Percentiles rank a stretch among this genome's conserved stretches.
phyloP scores from a whole-genome alignment of 92 coral and sea anemone genomes.

The Scolanthus callimorphus region DNA sequence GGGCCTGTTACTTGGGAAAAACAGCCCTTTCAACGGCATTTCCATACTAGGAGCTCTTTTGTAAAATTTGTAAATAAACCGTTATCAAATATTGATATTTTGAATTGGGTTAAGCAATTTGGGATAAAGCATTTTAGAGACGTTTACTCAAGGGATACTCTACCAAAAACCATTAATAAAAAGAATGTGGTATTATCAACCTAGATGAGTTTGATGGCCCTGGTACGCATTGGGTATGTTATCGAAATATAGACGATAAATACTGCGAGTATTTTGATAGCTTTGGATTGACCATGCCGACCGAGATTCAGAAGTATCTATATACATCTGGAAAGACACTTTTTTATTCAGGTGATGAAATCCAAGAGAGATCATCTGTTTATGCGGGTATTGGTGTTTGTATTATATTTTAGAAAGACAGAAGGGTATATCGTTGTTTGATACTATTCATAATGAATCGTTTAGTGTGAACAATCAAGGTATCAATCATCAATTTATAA shows the following conservation, averaged over 20 bases:
- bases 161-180: background rate
- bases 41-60: background rate
- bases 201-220: constrained; percentile 2
- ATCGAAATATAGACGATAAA: constrained; percentile 4
- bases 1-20: background rate
- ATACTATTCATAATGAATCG: background rate
- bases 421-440: background rate
- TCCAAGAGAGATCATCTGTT: background rate
- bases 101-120: background rate
- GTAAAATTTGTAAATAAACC: background rate
- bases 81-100: background rate
- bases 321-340: background rate
- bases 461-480: background rate
- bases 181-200: constrained; percentile 6
- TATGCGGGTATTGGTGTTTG: constrained; percentile 9
- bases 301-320: background rate
- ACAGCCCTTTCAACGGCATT: background rate
- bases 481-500: background rate
- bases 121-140: background rate
- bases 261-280: constrained; percentile 6
- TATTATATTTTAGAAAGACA: background rate
- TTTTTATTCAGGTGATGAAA: background rate
- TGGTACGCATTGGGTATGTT: constrained; percentile 14
- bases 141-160: background rate
- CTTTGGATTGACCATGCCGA: constrained; percentile 1